Conservation (phyloP, 35 echinoderm and acorn worm species). For the Heliocidaris erythrogramma region DNA sequence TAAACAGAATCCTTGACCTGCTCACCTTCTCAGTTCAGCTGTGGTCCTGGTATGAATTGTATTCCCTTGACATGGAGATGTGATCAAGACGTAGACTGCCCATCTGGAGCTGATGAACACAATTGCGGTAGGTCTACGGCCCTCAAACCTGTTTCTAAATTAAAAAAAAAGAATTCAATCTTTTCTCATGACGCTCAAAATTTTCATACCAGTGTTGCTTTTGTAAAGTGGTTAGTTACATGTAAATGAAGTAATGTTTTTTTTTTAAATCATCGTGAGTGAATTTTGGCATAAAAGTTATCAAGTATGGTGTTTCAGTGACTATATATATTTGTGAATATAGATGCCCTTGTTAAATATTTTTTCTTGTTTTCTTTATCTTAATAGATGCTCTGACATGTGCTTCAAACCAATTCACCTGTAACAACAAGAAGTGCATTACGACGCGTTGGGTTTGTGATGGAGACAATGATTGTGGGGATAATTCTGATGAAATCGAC, state of each 20-base stretch:
- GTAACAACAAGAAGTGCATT: constrained; percentile 76
- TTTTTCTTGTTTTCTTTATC: not conserved
- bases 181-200: too few species aligned
- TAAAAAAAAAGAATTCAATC: not conserved
- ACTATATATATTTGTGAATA: too few species aligned
- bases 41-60: constrained; percentile 59
- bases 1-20: constrained; percentile 52
- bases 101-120: constrained; percentile 65
- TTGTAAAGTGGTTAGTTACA: too few species aligned
- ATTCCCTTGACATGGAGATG: constrained; percentile 78
- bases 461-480: constrained; percentile 73
- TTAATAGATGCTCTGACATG: constrained; percentile 59
- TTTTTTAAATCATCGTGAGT: too few species aligned
- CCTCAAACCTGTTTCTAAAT: not conserved
- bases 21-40: constrained; percentile 52
- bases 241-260: too few species aligned
- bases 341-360: too few species aligned
- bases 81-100: constrained; percentile 79
- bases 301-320: too few species aligned
- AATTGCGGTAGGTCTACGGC: constrained; percentile 55
- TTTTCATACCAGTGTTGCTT: too few species aligned
- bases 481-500: constrained; percentile 65
- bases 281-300: too few species aligned
- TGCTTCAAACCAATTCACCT: constrained; percentile 65
- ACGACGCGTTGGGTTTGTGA: constrained; percentile 79